Base-by-base conservation (phyloP, 2,113 vertebrate genomes). In the Polyodon spathula region DNA sequence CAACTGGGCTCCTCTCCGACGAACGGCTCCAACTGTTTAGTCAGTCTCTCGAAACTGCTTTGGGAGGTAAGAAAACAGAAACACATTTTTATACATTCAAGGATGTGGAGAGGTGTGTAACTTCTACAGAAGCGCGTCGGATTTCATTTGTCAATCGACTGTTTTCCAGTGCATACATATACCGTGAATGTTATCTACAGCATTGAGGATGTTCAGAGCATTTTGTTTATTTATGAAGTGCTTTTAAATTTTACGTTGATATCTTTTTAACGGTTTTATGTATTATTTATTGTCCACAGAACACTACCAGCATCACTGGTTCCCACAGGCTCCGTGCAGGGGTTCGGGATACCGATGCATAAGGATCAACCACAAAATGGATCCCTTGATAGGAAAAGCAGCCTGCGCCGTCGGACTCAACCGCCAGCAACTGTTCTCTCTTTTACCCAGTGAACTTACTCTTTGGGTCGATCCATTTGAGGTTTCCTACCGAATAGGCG, bases 281-380 rank as follows among this genome's bases (percentile, higher is more conserved):
- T 71, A 71, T n/a, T n/a, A n/a, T 50, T 68, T 70, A 66, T 57
- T 66, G 63, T 62, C 51, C 55, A 59, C 66, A 87, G 87, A 88
- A 61, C 82, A 85, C 66, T 88, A 88, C 70, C 68, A 65, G 61
- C 81, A 86, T 64, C 85, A 86, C 72, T 89, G 86, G 84, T 88
- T 87, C 66, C 87, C 86, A 11, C 70, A 78, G 44, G 65, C 69
- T 64, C 86, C 87, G 15, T 86, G 75, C 70, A 74, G 66, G 71
- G 87, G 87, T 59, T 89, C 87, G 0, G 86, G 83, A 11, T 88
- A 89, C 69, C 81, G 84, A 51, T 88, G 87, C 71, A 76, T 88
- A 60, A 68, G 86, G 69, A 89, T 89, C 78, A 86, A 86, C 73
- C 86, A 85, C 71, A 79, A 81, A 76, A 87, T 87, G 83, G 87